Evolutionary conservation across 1,140 invertebrate genomes (phyloP), one percentile per base, ranked within the genome.

Genomic region (Plectrocnemia conspersa): DNA sequence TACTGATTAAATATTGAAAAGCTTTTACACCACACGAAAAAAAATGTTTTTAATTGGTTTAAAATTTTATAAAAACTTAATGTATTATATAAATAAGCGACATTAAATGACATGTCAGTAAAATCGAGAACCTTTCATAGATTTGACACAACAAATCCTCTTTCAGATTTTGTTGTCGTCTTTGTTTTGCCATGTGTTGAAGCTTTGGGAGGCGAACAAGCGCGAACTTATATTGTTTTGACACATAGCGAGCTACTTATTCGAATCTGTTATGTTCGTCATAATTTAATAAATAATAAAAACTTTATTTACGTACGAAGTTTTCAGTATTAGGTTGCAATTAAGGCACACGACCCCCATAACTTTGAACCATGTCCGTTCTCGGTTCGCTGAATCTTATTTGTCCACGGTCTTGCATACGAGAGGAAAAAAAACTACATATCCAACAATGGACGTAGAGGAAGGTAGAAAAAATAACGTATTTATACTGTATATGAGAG

Each of bases 341-440:
- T 50, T 50, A 50, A 38, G 27, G 3, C 32, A n/a, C 19, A 2
- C 33, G 19, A 22, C 27, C n/a, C n/a, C 47, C 47, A 29, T 50
- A 47, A 21, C 35, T 50, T 35, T 11, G 42, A 25, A 25, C 29
- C 42, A 25, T 38, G 18, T 38, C 9, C 5, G 35, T 24, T 38
- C 36, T 49, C 56, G 56, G 42, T 58, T 38, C 48, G 56, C 16
- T 58, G 56, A 16, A 21, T 42, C 22, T 58, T 15, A 52, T 40
- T 53, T 44, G 54, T 29, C 42, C 47, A 18, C 19, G 36, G 27
- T 35, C n/a, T 32, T 55, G 53, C 53, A 55, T 38, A 38, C 21
- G 9, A 16, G 9, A 41, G 23, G 22, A 33, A 46, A 19, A 54
- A 48, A 48, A 25, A 48, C 21, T 16, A 27, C 7, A 9, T n/a